These are phyloP conservation scores for Sericinus montela DNA, from an alignment of 2,888 invertebrate genomes.

Conservation along the genomic window DNA sequence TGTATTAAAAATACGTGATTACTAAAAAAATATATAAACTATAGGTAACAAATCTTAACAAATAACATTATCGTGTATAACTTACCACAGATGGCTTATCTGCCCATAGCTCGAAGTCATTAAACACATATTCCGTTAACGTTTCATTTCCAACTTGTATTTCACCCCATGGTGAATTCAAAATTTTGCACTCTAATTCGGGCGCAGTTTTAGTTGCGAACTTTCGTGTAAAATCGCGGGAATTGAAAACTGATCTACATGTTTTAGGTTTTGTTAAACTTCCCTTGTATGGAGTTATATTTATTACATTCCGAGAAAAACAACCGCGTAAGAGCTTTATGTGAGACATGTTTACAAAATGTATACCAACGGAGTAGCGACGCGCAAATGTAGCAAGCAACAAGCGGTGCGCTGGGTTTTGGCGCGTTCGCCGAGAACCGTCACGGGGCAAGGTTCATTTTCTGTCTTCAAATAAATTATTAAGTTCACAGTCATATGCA, in stretches of 20 bases:
- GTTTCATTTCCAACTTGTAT: slow-evolving; percentile 76
- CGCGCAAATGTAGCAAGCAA: slow-evolving; percentile 37
- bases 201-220: slow-evolving; percentile 55
- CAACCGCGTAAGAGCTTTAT: slow-evolving; percentile 70
- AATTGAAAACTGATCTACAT: slow-evolving; percentile 27
- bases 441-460: slow-evolving; percentile 60
- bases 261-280: slow-evolving; percentile 40
- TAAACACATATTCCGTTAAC: slow-evolving; percentile 80
- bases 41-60: too few relatives aligned
- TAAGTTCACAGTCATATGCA: not conserved
- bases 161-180: slow-evolving; percentile 70
- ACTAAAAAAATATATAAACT: too few relatives aligned
- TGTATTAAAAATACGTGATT: too few relatives aligned
- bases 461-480: slow-evolving; percentile 5
- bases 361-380: slow-evolving; percentile 49
- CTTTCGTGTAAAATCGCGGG: slow-evolving; percentile 31
- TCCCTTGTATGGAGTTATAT: slow-evolving; percentile 35
- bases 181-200: slow-evolving; percentile 46
- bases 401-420: slow-evolving; percentile 40
- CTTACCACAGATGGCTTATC: slow-evolving; percentile 83
- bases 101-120: slow-evolving; percentile 74
- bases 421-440: slow-evolving; percentile 46
- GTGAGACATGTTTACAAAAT: slow-evolving; percentile 59
- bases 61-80: too few relatives aligned
- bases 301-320: slow-evolving; percentile 57